Evolutionary conservation across 2,113 vertebrate species (phyloP).

Genomic region (Phylloscopus trochilus): DNA sequence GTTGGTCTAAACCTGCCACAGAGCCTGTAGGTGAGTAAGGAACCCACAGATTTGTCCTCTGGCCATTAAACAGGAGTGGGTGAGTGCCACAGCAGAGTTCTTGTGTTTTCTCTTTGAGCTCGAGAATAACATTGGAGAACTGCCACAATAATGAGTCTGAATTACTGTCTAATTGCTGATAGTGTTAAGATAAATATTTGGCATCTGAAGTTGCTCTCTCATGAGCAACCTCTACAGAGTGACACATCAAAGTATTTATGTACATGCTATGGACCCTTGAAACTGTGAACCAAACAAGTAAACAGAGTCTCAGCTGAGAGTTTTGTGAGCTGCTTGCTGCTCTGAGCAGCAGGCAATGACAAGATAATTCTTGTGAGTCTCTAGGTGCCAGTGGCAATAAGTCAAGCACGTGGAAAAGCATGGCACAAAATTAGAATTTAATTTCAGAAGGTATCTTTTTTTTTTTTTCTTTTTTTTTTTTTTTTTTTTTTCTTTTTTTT

Average conservation of each 20-base stretch:
- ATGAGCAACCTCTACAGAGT: neutral
- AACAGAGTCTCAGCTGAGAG: neutral
- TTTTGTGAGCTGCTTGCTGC: neutral
- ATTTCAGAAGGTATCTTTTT: neutral
- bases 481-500: neutral
- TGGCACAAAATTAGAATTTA: neutral
- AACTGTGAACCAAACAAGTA: neutral
- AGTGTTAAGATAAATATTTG: neutral
- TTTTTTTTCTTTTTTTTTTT: neutral
- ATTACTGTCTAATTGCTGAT: neutral
- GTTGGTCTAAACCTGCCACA: neutral
- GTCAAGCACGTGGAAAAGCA: neutral
- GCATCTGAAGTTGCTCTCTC: neutral
- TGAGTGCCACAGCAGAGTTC: neutral
- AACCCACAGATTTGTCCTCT: neutral
- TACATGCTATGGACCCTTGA: neutral
- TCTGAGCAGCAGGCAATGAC: neutral
- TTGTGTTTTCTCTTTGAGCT: neutral
- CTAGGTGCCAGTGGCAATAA: neutral
- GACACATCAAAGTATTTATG: neutral
- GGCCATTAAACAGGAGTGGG: neutral
- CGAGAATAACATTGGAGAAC: neutral
- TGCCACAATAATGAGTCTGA: neutral
- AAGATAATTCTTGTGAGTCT: neutral
- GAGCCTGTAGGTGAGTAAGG: neutral